These are phyloP conservation scores for Gavialis gangeticus DNA, from an alignment of 2,113 vertebrate genomes.

Conservation along the genomic window DNA sequence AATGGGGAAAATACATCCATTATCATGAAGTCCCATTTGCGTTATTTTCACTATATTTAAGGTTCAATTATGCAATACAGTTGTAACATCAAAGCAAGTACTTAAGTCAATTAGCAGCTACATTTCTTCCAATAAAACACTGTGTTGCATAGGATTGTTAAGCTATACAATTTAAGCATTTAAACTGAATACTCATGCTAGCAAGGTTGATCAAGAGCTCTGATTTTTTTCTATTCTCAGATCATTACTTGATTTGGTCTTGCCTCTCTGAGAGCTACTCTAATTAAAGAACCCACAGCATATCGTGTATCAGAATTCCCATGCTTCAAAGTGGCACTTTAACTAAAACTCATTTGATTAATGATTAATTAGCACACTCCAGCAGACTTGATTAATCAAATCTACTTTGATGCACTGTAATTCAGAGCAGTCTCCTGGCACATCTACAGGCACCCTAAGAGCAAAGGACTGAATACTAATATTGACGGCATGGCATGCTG, in stretches of 20 bases:
- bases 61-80: not conserved
- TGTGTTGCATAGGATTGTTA: not conserved
- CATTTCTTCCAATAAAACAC: not conserved
- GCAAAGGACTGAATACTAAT: too few relatives aligned
- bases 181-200: not conserved
- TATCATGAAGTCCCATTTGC: not conserved
- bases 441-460: too few relatives aligned
- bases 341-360: too few relatives aligned
- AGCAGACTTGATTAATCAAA: too few relatives aligned
- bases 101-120: not conserved
- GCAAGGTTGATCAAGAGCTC: not conserved
- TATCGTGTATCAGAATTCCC: too few relatives aligned
- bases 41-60: accelerated
- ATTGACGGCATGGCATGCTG: too few relatives aligned
- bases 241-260: not conserved
- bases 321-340: too few relatives aligned
- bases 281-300: too few relatives aligned
- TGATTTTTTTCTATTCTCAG: not conserved
- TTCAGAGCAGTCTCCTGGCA: too few relatives aligned
- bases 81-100: too few relatives aligned
- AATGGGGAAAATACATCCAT: not conserved
- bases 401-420: too few relatives aligned
- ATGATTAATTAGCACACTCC: too few relatives aligned
- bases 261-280: not conserved
- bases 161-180: not conserved